These are phyloP conservation scores for Charanyca ferruginea DNA, from an alignment of 2,888 invertebrate species.

Conservation along the genomic window DNA sequence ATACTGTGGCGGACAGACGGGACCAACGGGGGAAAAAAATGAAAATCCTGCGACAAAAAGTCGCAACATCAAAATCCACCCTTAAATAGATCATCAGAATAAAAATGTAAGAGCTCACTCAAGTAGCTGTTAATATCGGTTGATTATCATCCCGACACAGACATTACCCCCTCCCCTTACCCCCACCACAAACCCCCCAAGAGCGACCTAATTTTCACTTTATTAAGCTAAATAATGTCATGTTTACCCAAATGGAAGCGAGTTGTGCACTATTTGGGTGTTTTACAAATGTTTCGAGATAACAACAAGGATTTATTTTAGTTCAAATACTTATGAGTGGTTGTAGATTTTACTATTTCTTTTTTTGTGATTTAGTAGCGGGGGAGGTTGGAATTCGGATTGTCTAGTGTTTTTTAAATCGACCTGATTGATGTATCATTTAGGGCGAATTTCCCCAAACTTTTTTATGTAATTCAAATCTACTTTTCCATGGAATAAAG, in stretches of 20 bases:
- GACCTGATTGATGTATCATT: too few species aligned
- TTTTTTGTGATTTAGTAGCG: background rate
- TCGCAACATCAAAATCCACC: conserved; percentile 53
- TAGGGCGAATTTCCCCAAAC: too few species aligned
- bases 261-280: conserved; percentile 58
- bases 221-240: conserved; percentile 63
- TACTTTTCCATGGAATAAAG: too few species aligned
- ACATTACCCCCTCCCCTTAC: conserved; percentile 56
- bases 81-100: conserved; percentile 74
- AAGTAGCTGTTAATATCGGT: conserved; percentile 74
- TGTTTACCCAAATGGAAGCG: conserved; percentile 61
- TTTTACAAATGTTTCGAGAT: conserved; percentile 45
- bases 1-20: too few species aligned
- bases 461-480: too few species aligned
- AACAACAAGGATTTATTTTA: conserved; percentile 11
- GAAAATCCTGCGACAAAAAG: conserved; percentile 8
- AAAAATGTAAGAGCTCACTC: conserved; percentile 71
- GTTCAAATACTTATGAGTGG: background rate
- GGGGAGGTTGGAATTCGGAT: background rate
- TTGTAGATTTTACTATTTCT: background rate
- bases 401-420: too few species aligned
- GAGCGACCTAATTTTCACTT: conserved; percentile 65
- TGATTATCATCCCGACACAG: conserved; percentile 73
- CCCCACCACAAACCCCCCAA: conserved; percentile 46
- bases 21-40: too few species aligned